Conservation (phyloP, 2,888 invertebrate genomes). For the Pandemis corylana region DNA sequence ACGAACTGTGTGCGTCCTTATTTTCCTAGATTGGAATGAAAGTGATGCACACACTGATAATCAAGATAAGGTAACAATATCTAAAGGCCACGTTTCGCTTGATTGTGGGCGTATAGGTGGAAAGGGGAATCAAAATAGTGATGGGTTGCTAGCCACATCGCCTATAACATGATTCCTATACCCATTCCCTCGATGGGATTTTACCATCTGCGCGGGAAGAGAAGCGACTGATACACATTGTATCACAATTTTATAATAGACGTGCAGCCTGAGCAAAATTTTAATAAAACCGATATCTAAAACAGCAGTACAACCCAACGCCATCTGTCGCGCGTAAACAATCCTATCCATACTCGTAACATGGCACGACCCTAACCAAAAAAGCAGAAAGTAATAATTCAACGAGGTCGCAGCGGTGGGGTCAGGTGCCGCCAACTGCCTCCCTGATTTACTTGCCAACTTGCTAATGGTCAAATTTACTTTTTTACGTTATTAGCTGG, state of each 20-base stretch:
- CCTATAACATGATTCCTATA: no score
- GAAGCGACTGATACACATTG: no score
- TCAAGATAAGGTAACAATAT: no score
- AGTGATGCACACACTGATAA: no score
- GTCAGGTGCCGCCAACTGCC: conserved; percentile 57
- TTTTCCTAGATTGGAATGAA: no score
- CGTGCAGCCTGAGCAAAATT: not conserved
- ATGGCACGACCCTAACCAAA: conserved; percentile 50
- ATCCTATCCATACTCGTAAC: conserved; percentile 42
- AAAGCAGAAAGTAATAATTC: conserved; percentile 56
- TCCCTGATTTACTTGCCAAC: conserved; percentile 57
- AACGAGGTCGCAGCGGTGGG: conserved; percentile 47
- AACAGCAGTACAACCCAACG: conserved; percentile 8
- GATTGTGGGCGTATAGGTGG: no score
- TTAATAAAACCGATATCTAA: conserved; percentile 43
- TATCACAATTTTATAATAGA: not conserved
- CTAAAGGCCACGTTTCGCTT: no score
- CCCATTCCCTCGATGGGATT: no score
- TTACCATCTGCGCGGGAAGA: no score
- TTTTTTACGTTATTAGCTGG: conserved; percentile 47
- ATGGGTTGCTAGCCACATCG: no score
- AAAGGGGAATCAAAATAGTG: no score
- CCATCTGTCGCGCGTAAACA: not conserved
- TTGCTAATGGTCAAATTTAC: conserved; percentile 56
- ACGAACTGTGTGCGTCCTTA: no score